phyloP scores from a whole-genome alignment of 1,140 invertebrate species.

The Drosophila dunni region DNA sequence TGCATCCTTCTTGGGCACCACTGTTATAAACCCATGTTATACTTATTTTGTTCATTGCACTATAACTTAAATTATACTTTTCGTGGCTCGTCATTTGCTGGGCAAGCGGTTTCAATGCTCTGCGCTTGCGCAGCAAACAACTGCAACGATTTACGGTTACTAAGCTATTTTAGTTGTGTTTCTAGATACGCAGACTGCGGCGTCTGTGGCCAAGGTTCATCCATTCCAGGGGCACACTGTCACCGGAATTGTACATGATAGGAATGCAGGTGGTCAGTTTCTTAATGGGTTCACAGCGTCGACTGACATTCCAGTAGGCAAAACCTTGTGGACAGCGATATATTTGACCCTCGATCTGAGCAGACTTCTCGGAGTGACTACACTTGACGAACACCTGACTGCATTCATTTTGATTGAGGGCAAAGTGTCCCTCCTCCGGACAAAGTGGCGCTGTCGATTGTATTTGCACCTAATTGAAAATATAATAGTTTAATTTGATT shows the following conservation, averaged over 20 bases:
- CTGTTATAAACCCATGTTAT: conserved; percentile 32
- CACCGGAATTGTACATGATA: conserved; percentile 61
- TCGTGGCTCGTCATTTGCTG: conserved; percentile 60
- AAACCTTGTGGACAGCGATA: conserved; percentile 91
- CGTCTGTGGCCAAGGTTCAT: conserved; percentile 79
- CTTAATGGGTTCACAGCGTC: conserved; percentile 88
- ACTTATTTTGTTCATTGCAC: conserved; percentile 60
- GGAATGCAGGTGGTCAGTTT: conserved; percentile 69
- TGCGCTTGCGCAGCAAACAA: conserved; percentile 72
- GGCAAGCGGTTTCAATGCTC: conserved; percentile 40
- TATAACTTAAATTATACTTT: conserved; percentile 58
- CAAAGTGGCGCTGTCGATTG: conserved; percentile 86
- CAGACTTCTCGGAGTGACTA: conserved; percentile 84
- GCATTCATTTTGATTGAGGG: conserved; percentile 88
- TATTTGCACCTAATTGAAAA: conserved; percentile 64
- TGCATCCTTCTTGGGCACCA: no score
- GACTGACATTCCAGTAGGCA: conserved; percentile 91
- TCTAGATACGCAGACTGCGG: conserved; percentile 76
- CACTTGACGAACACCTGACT: conserved; percentile 91
- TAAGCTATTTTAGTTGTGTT: conserved; percentile 40
- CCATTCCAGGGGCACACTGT: conserved; percentile 78
- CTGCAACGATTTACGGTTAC: conserved; percentile 27
- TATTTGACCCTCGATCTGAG: conserved; percentile 88
- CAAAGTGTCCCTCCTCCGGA: conserved; percentile 88
- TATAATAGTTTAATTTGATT: background rate